Percentiles rank a stretch among this genome's conserved stretches.
These are phyloP conservation scores for Brenthis daphne DNA, from an alignment of 2,888 invertebrate species.

Conservation along the genomic window DNA sequence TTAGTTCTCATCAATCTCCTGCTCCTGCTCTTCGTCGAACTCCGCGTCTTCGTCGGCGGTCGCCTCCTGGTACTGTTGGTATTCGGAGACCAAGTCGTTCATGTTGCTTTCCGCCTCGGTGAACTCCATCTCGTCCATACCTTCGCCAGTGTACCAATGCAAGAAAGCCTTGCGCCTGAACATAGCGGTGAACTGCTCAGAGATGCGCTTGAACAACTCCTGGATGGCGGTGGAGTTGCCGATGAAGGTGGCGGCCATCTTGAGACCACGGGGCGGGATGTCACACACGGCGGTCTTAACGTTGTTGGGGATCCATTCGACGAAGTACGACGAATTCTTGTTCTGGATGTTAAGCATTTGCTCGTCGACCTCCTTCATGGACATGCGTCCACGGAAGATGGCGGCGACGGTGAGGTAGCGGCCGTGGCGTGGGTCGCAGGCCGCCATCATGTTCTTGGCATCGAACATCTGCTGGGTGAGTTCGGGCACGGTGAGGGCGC, in stretches of 20 bases:
- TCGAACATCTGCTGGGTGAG: constrained; percentile 96
- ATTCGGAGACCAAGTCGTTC: constrained; percentile 96
- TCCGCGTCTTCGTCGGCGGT: constrained; percentile 92
- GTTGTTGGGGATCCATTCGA: constrained; percentile 93
- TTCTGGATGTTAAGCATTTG: constrained; percentile 94
- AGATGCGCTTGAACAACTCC: constrained; percentile 94
- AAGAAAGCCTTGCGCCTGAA: constrained; percentile 97
- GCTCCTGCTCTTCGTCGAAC: constrained; percentile 89
- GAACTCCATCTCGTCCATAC: constrained; percentile 96
- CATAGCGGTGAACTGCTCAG: constrained; percentile 97
- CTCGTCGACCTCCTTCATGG: constrained; percentile 95
- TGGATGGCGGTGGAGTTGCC: constrained; percentile 96
- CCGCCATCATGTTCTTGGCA: constrained; percentile 98
- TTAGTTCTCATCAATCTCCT: constrained; percentile 86
- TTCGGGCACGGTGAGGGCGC: constrained; percentile 95
- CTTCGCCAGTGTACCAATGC: constrained; percentile 97
- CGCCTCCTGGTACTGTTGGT: constrained; percentile 96
- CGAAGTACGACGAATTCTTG: constrained; percentile 86
- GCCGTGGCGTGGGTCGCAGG: constrained; percentile 96
- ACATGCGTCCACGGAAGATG: constrained; percentile 95
- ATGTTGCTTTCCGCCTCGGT: constrained; percentile 97
- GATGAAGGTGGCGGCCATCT: constrained; percentile 97
- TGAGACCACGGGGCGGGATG: constrained; percentile 94
- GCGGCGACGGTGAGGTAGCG: constrained; percentile 95
- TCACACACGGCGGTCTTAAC: constrained; percentile 97